Evolutionary conservation across 2,888 invertebrate genomes (phyloP), one percentile per base, ranked within the genome.

Genomic region (Drosophila diplacantha): DNA sequence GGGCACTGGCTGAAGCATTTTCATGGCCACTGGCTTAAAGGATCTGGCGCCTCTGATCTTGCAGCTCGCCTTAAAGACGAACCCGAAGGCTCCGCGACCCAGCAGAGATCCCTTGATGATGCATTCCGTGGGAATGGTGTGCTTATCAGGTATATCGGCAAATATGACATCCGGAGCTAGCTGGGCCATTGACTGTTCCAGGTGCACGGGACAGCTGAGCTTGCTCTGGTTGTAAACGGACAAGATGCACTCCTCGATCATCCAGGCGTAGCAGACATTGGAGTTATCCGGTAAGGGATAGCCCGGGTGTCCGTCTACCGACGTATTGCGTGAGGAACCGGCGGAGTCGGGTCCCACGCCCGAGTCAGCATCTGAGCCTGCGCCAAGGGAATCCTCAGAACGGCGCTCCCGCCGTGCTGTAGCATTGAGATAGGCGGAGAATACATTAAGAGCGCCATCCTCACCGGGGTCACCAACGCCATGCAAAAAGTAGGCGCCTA

Each of bases 51-150:
- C 90, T 43, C 91, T 89, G 44, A 91, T 86, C 70, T 92, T 92
- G 87, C 93, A 94, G 6, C 90, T 90, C 1, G 94, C 96, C 80
- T 93, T 92, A 86, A 97, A 96, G 9, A 99, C 99, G 78, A 98
- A 97, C 3, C 99, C 99, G 90, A 99, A 99, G 0, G 98, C 98
- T 3, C 99, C 99, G n/a, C 98, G 92, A 0, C 99, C 99, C 34
- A 97, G 90, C 51, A 95, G 89, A 0, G 92, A 90, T 0, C 93
- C 93, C 60, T 94, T 91, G 43, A 93, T 92, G 5, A 99, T 92
- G 76, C 94, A 93, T 64, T 96, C 95, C 66, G 95, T 92, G 72
- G 93, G 93, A 14, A 98, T 94, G 11, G 96, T 91, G 74, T 94
- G 92, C 35, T 93, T 91, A 46, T 94, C 93, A 14, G 95, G 95